Evolutionary conservation across 2,113 vertebrate species (phyloP).

Genomic region (Urocolius indicus): DNA sequence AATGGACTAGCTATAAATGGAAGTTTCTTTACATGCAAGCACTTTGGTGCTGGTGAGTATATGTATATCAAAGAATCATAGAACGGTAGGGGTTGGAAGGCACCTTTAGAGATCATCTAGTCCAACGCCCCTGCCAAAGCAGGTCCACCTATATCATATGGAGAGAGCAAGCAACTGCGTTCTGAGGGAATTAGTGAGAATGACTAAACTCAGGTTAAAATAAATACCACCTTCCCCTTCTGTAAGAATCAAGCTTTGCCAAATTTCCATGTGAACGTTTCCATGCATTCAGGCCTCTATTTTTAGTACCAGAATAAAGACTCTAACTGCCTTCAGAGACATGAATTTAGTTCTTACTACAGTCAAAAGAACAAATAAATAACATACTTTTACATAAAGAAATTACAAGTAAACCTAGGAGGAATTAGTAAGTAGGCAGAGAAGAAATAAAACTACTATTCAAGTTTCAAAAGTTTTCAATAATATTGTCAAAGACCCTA

Average conservation of each 20-base stretch:
- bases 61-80: no score
- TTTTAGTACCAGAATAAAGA: slow-evolving; percentile 27
- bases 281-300: neutral
- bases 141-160: no score
- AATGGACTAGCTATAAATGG: neutral
- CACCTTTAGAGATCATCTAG: no score
- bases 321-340: neutral
- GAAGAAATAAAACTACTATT: neutral
- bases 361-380: neutral
- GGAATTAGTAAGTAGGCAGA: neutral
- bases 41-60: neutral
- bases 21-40: neutral
- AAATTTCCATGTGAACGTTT: neutral
- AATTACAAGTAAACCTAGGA: slow-evolving; percentile 22
- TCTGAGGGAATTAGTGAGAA: neutral
- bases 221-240: neutral
- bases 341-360: neutral
- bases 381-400: slow-evolving; percentile 42
- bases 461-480: neutral
- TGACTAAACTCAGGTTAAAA: neutral
- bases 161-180: neutral
- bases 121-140: no score
- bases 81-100: no score
- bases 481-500: neutral
- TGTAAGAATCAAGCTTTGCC: neutral